These are phyloP conservation scores for Staurois parvus DNA, from an alignment of 2,797 vertebrate genomes.

Conservation along the genomic window DNA sequence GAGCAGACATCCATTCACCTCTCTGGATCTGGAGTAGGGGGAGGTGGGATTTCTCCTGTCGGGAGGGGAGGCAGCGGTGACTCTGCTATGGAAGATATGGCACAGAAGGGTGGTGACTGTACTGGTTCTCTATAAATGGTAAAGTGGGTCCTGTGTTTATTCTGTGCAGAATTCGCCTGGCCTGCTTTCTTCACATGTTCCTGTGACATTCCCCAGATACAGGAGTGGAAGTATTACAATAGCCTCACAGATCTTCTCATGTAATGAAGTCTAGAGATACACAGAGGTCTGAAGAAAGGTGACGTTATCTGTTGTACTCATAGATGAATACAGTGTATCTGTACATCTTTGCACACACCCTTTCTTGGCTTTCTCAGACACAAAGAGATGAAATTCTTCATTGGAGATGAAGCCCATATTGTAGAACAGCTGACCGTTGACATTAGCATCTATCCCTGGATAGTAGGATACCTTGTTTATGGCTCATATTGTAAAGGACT, in stretches of 20 bases:
- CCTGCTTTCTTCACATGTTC: conserved; percentile 2
- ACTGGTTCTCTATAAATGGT: conserved; percentile 55
- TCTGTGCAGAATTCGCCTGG: conserved; percentile 21
- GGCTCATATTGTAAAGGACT: not conserved
- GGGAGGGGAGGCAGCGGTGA: not conserved
- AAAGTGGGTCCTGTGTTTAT: conserved; percentile 55
- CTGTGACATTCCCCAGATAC: conserved; percentile 42
- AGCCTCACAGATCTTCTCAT: not conserved
- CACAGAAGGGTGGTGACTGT: conserved; percentile 16
- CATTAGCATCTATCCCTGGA: not conserved
- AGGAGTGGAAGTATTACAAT: conserved; percentile 4
- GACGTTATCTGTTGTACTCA: conserved; percentile 3
- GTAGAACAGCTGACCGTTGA: not conserved
- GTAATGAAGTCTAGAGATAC: not conserved
- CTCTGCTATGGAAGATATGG: not conserved
- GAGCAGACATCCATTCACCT: not conserved
- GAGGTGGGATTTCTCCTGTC: not conserved
- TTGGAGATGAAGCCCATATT: not conserved
- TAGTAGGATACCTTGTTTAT: not conserved
- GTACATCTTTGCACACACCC: not conserved
- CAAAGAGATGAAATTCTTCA: not conserved
- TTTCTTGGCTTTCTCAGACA: not conserved
- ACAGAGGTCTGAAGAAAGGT: not conserved
- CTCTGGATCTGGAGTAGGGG: not conserved
- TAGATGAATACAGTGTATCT: not conserved